Conservation (phyloP, 1,140 invertebrate genomes). For the Papilio glaucus region DNA sequence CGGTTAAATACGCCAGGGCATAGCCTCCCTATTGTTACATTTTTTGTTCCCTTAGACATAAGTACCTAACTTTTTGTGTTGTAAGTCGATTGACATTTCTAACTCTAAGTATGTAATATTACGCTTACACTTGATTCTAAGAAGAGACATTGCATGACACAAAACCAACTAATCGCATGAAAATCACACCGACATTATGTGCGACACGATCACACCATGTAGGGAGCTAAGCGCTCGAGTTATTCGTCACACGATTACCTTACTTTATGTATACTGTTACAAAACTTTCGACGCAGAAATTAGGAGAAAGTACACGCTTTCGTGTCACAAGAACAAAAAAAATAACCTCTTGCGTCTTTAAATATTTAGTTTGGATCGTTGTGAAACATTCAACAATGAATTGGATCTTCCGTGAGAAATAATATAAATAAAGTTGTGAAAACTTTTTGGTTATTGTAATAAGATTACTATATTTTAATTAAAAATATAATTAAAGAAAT, state of each 20-base stretch:
- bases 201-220: slow-evolving; percentile 44
- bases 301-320: slow-evolving; percentile 52
- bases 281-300: slow-evolving; percentile 51
- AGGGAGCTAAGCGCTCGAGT: slow-evolving; percentile 40
- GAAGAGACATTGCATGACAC: slow-evolving; percentile 29
- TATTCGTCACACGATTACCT: slow-evolving; percentile 50
- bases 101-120: neutral
- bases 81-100: neutral
- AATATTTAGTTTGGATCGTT: slow-evolving; percentile 4
- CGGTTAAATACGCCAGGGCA: no score
- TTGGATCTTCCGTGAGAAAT: slow-evolving; percentile 27
- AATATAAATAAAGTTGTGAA: slow-evolving; percentile 10
- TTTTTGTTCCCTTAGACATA: no score
- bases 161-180: slow-evolving; percentile 16
- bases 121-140: neutral
- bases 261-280: slow-evolving; percentile 50
- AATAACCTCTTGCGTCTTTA: slow-evolving; percentile 38
- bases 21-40: no score
- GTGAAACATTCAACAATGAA: slow-evolving; percentile 15
- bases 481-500: no score
- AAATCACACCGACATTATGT: slow-evolving; percentile 31
- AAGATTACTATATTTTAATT: no score
- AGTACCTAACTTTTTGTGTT: no score
- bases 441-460: no score
- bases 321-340: slow-evolving; percentile 39